These are phyloP conservation scores for Chelonoidis abingdonii DNA, from an alignment of 2,113 vertebrate genomes.

Conservation along the genomic window DNA sequence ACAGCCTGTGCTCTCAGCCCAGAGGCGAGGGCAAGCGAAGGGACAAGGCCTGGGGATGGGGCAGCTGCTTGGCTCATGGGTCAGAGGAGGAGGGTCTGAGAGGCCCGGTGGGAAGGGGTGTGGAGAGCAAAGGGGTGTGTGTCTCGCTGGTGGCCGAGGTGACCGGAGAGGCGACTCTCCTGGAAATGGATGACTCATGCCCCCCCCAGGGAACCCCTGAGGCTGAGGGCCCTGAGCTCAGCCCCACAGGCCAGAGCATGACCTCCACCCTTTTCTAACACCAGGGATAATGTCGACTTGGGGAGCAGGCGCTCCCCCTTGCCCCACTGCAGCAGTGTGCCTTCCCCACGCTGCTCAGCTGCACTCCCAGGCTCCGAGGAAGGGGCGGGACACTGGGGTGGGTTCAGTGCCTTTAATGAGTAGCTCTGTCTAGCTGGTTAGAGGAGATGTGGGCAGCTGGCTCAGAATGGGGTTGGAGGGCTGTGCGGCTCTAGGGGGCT, in stretches of 20 bases:
- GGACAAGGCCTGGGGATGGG: no score
- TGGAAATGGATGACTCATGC: not conserved
- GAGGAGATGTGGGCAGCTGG: not conserved
- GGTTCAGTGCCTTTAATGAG: conserved; percentile 45
- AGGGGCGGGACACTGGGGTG: not conserved
- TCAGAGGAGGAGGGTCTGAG: not conserved
- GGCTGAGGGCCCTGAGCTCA: not conserved
- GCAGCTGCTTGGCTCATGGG: not conserved
- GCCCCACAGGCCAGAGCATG: no score
- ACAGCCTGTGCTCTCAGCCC: not conserved
- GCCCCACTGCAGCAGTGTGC: not conserved
- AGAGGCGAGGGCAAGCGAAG: no score
- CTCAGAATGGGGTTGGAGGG: rapidly evolving
- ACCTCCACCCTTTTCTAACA: not conserved
- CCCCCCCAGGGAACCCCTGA: not conserved
- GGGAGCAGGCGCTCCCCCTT: not conserved
- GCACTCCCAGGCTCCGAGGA: rapidly evolving
- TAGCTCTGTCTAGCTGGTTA: not conserved
- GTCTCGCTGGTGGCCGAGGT: not conserved
- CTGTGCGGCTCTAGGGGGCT: rapidly evolving
- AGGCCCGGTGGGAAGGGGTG: not conserved
- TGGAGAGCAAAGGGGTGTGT: not conserved
- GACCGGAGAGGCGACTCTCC: not conserved
- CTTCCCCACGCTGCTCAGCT: not conserved
- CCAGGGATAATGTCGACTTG: not conserved